These are phyloP conservation scores for Chauna torquata DNA, from an alignment of 2,113 vertebrate species.

Conservation along the genomic window DNA sequence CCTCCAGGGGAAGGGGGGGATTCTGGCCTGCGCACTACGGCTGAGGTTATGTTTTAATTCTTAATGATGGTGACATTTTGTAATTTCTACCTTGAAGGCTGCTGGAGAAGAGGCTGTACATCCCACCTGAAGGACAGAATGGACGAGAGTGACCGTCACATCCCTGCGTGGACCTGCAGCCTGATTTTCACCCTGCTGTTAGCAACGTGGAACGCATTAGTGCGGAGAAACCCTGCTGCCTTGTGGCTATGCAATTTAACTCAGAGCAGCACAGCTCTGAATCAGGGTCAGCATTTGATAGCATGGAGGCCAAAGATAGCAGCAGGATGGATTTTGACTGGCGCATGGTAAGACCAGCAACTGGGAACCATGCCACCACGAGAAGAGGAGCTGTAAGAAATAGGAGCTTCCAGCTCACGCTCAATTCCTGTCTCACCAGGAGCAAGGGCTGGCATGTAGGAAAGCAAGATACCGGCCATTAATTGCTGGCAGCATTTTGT, in stretches of 20 bases:
- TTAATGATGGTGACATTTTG: neutral
- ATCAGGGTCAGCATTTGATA: constrained; percentile 40
- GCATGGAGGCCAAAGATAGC: constrained; percentile 42
- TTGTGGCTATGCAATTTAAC: neutral
- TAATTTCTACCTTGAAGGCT: constrained; percentile 25
- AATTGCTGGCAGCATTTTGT: constrained; percentile 24
- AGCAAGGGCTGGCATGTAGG: neutral
- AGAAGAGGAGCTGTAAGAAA: constrained; percentile 40
- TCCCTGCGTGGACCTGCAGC: neutral
- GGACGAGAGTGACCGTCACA: neutral
- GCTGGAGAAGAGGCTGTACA: neutral
- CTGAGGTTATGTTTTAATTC: neutral
- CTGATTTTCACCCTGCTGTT: neutral
- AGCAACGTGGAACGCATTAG: neutral
- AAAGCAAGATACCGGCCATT: constrained; percentile 9
- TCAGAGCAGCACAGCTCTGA: neutral
- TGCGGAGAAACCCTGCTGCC: neutral
- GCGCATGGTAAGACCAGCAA: neutral
- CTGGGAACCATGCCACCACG: constrained; percentile 35
- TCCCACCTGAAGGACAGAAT: neutral
- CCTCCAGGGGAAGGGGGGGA: neutral
- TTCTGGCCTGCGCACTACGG: neutral
- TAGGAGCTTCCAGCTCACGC: neutral
- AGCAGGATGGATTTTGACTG: constrained; percentile 33
- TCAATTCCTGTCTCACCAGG: neutral